Conservation (phyloP, 2,888 invertebrate genomes). For the Electrophaes corylata region DNA sequence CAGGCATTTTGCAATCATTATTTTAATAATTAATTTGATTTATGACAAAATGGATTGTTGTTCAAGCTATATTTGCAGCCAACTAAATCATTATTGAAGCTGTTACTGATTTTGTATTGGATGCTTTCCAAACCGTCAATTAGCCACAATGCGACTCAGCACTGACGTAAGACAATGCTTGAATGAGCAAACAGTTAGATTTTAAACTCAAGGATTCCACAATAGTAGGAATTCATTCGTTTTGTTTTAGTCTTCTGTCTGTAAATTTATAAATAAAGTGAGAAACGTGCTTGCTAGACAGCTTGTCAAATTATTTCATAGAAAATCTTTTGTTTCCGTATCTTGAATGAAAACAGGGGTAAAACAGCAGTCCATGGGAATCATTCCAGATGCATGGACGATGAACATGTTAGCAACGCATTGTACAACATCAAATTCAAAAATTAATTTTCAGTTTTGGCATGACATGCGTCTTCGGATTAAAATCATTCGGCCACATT, state of each 20-base stretch:
- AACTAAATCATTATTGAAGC: conserved; percentile 53
- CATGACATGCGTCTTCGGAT: conserved; percentile 69
- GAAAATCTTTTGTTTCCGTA: conserved; percentile 53
- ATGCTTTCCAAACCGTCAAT: conserved; percentile 49
- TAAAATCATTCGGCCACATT: conserved; percentile 43
- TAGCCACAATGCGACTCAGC: conserved; percentile 35
- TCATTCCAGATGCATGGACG: conserved; percentile 63
- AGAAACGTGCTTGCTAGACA: not conserved
- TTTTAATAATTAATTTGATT: conserved; percentile 22
- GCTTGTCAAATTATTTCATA: not conserved
- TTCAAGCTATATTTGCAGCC: conserved; percentile 32
- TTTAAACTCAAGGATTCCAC: conserved; percentile 19
- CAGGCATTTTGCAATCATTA: conserved; percentile 19
- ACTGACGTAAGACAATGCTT: conserved; percentile 31
- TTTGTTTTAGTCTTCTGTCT: not conserved
- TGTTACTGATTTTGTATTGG: conserved; percentile 47
- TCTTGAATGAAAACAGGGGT: conserved; percentile 41
- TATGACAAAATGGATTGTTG: conserved; percentile 23
- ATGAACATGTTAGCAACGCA: conserved; percentile 65
- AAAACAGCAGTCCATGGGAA: conserved; percentile 54
- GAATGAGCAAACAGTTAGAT: conserved; percentile 33
- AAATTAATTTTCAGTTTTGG: conserved; percentile 58
- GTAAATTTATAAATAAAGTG: not conserved
- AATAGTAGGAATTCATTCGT: conserved; percentile 6
- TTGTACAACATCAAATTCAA: conserved; percentile 54